Evolutionary conservation across 2,888 invertebrate species (phyloP).

Genomic region (Liopterus haemorrhoidalis): DNA sequence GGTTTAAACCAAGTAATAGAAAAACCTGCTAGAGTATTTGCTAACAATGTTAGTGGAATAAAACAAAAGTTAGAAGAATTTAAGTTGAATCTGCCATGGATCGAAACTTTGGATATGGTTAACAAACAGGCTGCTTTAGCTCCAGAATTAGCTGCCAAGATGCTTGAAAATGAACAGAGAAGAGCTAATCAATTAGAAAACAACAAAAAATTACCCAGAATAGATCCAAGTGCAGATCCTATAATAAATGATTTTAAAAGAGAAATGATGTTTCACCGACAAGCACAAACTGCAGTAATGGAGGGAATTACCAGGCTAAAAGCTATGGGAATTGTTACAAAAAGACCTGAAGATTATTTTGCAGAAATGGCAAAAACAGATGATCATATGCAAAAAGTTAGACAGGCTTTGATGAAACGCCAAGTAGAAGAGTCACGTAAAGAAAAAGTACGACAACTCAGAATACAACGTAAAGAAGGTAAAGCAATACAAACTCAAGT

Average conservation of each 20-base stretch:
- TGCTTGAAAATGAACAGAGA: slow-evolving; percentile 69
- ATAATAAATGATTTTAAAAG: slow-evolving; percentile 86
- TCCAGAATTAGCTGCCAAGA: slow-evolving; percentile 73
- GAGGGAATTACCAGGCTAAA: slow-evolving; percentile 75
- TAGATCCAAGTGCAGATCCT: slow-evolving; percentile 65
- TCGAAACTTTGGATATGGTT: slow-evolving; percentile 75
- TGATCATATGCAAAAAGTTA: slow-evolving; percentile 93
- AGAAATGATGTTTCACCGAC: slow-evolving; percentile 81
- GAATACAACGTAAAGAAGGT: slow-evolving; percentile 88
- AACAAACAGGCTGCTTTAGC: slow-evolving; percentile 75
- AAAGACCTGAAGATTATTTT: slow-evolving; percentile 91
- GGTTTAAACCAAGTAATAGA: slow-evolving; percentile 70
- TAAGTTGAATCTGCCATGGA: slow-evolving; percentile 70
- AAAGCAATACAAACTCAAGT: slow-evolving; percentile 81
- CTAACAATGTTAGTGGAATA: slow-evolving; percentile 67
- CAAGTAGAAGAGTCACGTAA: slow-evolving; percentile 79
- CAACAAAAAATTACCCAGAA: slow-evolving; percentile 60
- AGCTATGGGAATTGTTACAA: slow-evolving; percentile 67
- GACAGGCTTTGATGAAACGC: slow-evolving; percentile 74
- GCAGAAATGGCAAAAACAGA: slow-evolving; percentile 99
- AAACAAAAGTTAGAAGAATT: slow-evolving; percentile 67
- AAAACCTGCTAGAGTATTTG: slow-evolving; percentile 51
- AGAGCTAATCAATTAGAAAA: slow-evolving; percentile 60
- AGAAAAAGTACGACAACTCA: slow-evolving; percentile 82
- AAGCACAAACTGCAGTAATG: slow-evolving; percentile 80